These are phyloP conservation scores for Nasonia giraulti DNA, from an alignment of 1,140 invertebrate species.

Conservation along the genomic window DNA sequence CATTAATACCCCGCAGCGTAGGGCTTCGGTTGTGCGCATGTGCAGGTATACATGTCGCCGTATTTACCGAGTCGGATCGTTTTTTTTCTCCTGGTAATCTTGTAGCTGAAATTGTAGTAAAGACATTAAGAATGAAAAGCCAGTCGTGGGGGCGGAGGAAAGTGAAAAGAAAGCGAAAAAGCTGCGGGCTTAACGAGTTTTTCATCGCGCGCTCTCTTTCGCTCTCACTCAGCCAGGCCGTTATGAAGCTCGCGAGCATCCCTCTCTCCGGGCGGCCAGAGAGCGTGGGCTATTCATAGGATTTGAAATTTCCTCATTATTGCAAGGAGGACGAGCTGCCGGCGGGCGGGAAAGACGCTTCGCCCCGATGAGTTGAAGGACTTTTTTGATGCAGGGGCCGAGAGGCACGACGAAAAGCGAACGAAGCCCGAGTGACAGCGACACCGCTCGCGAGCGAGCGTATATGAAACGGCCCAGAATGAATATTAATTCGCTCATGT, in stretches of 20 bases:
- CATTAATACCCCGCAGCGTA: no score
- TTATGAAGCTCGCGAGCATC: background rate
- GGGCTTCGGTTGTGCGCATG: no score
- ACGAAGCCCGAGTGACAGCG: background rate
- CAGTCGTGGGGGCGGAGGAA: background rate
- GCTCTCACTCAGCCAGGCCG: background rate
- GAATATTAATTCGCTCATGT: constrained; percentile 36
- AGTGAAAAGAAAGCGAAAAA: constrained; percentile 10
- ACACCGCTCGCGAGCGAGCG: no score
- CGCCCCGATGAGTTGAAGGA: constrained; percentile 9
- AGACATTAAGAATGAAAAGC: constrained; percentile 4
- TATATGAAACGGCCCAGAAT: background rate
- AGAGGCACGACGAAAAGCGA: background rate
- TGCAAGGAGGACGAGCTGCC: background rate
- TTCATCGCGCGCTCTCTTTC: constrained; percentile 2
- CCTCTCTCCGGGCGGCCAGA: background rate
- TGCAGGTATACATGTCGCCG: no score
- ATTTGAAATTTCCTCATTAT: constrained; percentile 37
- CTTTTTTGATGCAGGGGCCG: constrained; percentile 5
- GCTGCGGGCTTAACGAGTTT: constrained; percentile 20
- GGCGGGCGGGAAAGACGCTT: background rate
- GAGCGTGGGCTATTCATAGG: constrained; percentile 16
- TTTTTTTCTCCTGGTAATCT: background rate
- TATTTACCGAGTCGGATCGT: background rate
- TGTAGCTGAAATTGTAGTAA: constrained; percentile 6